phyloP scores from a whole-genome alignment of 2,797 vertebrate genomes.

The Cacajao melanocephalus region DNA sequence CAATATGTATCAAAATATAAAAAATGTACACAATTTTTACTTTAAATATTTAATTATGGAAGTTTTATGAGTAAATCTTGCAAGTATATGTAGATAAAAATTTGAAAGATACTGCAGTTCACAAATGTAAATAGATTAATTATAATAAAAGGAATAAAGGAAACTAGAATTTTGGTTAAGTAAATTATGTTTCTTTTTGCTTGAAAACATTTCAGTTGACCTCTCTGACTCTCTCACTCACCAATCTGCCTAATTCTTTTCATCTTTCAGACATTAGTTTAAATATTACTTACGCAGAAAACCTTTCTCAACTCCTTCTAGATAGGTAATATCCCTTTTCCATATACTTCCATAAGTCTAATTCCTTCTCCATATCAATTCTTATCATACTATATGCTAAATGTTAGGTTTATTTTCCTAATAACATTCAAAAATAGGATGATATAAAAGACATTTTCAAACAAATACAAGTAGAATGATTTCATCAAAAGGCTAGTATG shows the following conservation, averaged over 20 bases:
- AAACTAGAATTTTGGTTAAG: background rate
- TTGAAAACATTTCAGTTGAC: background rate
- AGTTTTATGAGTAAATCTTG: background rate
- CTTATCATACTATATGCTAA: background rate
- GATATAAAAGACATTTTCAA: slow-evolving; percentile 25
- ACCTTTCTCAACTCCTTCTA: background rate
- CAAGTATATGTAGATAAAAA: background rate
- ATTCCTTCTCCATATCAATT: background rate
- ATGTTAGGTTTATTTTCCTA: background rate
- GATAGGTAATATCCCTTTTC: background rate
- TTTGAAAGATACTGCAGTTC: background rate
- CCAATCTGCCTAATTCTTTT: background rate
- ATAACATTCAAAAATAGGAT: background rate
- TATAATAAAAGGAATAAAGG: background rate
- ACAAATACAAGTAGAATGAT: background rate
- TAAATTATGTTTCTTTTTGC: background rate
- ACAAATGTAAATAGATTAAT: background rate
- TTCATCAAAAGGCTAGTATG: background rate
- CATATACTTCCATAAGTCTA: background rate
- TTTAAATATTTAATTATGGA: background rate
- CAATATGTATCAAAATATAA: background rate
- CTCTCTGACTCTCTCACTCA: background rate
- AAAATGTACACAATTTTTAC: background rate
- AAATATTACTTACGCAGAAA: background rate
- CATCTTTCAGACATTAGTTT: background rate